phyloP scores from a whole-genome alignment of 2,113 vertebrate genomes.

The Turdus rufiventris region DNA sequence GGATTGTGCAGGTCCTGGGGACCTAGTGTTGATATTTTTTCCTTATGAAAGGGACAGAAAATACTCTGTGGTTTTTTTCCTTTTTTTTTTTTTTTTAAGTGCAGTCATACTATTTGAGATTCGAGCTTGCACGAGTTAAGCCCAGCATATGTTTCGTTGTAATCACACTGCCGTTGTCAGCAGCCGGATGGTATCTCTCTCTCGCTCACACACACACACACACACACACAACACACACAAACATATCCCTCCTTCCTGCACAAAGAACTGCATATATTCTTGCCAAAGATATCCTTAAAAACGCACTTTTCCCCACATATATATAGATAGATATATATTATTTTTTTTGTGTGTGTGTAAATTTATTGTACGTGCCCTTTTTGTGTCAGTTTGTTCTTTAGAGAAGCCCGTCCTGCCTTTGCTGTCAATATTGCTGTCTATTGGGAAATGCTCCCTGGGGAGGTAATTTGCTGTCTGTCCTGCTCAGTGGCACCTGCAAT shows the following conservation, averaged over 20 bases:
- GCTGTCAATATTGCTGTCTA: constrained; percentile 28
- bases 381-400: not conserved
- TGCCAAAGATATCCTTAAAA: constrained; percentile 78
- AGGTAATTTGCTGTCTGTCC: not conserved
- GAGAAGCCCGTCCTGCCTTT: constrained; percentile 12
- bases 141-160: constrained; percentile 46
- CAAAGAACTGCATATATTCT: constrained; percentile 71
- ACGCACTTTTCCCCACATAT: constrained; percentile 72
- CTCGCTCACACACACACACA: not conserved
- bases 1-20: not conserved
- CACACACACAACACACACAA: not conserved
- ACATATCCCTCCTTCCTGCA: constrained; percentile 52
- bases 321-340: constrained; percentile 5
- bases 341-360: constrained; percentile 31
- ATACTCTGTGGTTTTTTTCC: not conserved
- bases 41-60: constrained; percentile 11
- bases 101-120: constrained; percentile 46
- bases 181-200: constrained; percentile 55
- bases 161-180: constrained; percentile 56
- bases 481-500: not conserved
- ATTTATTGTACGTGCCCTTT: constrained; percentile 30
- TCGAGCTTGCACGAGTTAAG: not conserved
- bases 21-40: constrained; percentile 30
- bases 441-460: not conserved
- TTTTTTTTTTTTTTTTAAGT: not conserved